Evolutionary conservation across 2,113 vertebrate genomes (phyloP).

Genomic region (Sphyrna mokarran): DNA sequence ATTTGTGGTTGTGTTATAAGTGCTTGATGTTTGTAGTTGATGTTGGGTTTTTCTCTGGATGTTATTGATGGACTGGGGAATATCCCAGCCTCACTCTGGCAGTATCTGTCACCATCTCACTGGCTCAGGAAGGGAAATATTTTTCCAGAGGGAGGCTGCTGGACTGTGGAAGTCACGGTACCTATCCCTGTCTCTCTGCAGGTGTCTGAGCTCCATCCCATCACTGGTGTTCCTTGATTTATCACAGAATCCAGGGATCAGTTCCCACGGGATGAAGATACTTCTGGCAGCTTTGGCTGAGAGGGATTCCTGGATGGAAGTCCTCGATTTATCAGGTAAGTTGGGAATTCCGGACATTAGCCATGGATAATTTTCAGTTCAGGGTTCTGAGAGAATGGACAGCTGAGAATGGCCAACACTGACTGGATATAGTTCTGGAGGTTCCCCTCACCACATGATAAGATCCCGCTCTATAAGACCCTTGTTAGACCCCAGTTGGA

Average conservation of each 20-base stretch:
- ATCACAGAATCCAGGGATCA: slow-evolving; percentile 65
- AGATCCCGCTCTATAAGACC: no score
- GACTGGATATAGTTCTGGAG: no score
- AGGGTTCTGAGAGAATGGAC: no score
- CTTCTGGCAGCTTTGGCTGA: slow-evolving; percentile 56
- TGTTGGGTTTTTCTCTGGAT: neutral
- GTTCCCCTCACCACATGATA: no score
- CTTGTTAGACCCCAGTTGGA: no score
- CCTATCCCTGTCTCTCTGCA: slow-evolving; percentile 38
- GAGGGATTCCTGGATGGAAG: slow-evolving; percentile 46
- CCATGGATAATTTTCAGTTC: no score
- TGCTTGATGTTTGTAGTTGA: no score
- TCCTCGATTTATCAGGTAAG: slow-evolving; percentile 63
- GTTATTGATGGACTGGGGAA: neutral
- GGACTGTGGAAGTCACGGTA: neutral
- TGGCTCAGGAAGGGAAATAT: neutral
- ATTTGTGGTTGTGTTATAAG: no score
- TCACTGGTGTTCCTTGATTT: slow-evolving; percentile 66
- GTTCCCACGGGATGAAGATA: slow-evolving; percentile 50
- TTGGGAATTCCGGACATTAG: neutral
- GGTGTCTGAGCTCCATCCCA: slow-evolving; percentile 59
- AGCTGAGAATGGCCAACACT: no score
- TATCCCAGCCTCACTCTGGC: no score
- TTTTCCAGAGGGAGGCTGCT: neutral
- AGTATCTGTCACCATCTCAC: no score